Evolutionary conservation across 2,113 vertebrate species (phyloP).

Genomic region (Varanus salvator): DNA sequence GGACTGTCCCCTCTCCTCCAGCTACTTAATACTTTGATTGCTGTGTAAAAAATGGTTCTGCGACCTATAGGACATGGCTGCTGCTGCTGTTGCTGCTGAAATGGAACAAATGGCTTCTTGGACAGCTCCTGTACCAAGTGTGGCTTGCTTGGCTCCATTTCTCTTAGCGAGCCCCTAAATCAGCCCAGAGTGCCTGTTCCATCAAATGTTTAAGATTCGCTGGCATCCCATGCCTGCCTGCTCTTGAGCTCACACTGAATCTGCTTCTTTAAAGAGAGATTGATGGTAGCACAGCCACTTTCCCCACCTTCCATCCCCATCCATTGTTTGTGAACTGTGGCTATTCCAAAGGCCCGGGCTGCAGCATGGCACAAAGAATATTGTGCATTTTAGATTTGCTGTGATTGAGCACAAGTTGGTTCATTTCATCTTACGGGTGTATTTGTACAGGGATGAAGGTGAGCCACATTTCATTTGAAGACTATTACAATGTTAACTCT

Average conservation of each 20-base stretch:
- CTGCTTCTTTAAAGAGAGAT: background rate
- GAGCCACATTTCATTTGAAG: background rate
- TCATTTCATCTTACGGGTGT: background rate
- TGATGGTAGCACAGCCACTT: background rate
- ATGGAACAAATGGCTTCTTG: background rate
- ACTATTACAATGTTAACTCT: background rate
- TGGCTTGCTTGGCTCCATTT: background rate
- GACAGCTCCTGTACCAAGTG: background rate
- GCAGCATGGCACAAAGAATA: background rate
- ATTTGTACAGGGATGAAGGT: background rate
- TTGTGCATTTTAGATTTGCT: background rate
- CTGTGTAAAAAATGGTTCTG: background rate
- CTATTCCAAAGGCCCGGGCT: no score
- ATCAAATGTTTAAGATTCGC: no score
- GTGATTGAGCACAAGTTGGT: background rate
- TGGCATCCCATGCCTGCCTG: background rate
- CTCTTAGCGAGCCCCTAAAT: no score
- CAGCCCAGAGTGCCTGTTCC: no score
- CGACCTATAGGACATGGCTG: background rate
- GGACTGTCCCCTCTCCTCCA: background rate
- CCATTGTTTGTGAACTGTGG: background rate
- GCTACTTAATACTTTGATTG: background rate
- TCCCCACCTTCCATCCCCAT: no score
- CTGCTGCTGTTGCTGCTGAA: background rate
- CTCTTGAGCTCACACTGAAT: background rate